Evolutionary conservation across 2,113 vertebrate genomes (phyloP), one percentile per base, ranked within the genome.

Genomic region (Apeltes quadracus): DNA sequence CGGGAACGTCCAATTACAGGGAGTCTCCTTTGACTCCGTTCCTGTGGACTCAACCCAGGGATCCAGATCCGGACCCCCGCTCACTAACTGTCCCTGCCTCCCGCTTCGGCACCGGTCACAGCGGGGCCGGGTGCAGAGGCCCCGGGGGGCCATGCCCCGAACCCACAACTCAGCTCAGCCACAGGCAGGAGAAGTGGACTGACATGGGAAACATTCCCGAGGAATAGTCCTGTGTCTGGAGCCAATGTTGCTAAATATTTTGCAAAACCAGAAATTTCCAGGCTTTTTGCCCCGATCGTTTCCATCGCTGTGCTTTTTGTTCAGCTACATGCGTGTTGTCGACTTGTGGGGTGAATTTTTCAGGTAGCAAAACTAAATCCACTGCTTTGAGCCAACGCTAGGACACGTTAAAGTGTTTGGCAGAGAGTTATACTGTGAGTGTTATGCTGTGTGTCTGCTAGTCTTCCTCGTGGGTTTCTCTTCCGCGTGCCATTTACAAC

Each of bases 171-270:
- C 72, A 58, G 82, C 55, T 67, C 66, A 62, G 71, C 69, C 86
- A 66, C 65, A 69, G 63, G 41, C 79, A 76, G 61, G n/a, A 78
- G 68, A 61, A 77, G 69, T 83, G 72, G 74, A 77, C 83, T 81
- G 86, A 91, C 84, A 83, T 77, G 85, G 85, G 86, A 89, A 90
- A 83, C 72, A 69, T 89, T 85, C 76, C 71, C 68, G 67, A 69
- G 69, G 72, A 88, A 74, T 38, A 70, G 77, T 64, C 56, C 68
- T 1, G 16, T 32, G 48, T 86, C 82, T 71, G 64, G 65, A 87
- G 86, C 83, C 87, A 88, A 62, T 58, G 79, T 85, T 82, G 72
- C 90, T 83, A 90, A 90, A 90, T 88, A 83, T 83, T 89, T 85
- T 78, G 51, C 77, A 85, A 85, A 91, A 91, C 82, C 79, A 81